Evolutionary conservation across 2,113 vertebrate species (phyloP).

Genomic region (Mormyrus lacerda): DNA sequence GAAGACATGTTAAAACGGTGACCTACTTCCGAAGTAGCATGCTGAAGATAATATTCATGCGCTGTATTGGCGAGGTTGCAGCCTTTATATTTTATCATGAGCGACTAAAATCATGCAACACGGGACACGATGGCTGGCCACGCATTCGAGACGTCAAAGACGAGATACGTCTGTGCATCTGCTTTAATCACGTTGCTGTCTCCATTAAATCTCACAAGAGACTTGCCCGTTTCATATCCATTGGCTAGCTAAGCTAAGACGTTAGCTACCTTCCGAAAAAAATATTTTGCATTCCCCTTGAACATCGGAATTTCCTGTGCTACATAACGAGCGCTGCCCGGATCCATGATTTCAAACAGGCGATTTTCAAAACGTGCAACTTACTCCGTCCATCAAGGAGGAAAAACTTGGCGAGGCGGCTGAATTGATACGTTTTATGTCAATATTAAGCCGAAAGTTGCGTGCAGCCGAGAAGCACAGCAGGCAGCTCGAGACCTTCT

Average conservation of each 20-base stretch:
- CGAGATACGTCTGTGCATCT: not conserved
- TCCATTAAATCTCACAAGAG: not conserved
- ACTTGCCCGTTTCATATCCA: not conserved
- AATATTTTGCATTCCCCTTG: constrained; percentile 29
- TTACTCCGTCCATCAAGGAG: constrained; percentile 2
- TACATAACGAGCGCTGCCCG: constrained; percentile 9
- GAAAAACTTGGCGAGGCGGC: constrained; percentile 14
- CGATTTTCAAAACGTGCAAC: not conserved
- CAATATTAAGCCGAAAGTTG: constrained; percentile 30
- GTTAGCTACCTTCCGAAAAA: constrained; percentile 24
- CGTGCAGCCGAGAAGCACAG: constrained; percentile 16
- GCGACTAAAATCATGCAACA: not conserved
- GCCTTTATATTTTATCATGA: constrained; percentile 28
- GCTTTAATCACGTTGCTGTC: not conserved
- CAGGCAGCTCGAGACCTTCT: constrained; percentile 21
- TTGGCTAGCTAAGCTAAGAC: constrained; percentile 3
- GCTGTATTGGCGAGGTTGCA: constrained; percentile 32
- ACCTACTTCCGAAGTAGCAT: constrained; percentile 49
- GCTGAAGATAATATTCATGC: constrained; percentile 41
- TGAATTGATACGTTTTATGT: constrained; percentile 22
- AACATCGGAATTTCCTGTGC: constrained; percentile 25
- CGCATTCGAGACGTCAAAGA: not conserved
- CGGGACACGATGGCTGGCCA: not conserved
- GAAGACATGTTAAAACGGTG: constrained; percentile 38
- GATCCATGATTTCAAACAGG: not conserved